These are phyloP conservation scores for Gila robusta DNA, from an alignment of 2,797 vertebrate species.

Conservation along the genomic window DNA sequence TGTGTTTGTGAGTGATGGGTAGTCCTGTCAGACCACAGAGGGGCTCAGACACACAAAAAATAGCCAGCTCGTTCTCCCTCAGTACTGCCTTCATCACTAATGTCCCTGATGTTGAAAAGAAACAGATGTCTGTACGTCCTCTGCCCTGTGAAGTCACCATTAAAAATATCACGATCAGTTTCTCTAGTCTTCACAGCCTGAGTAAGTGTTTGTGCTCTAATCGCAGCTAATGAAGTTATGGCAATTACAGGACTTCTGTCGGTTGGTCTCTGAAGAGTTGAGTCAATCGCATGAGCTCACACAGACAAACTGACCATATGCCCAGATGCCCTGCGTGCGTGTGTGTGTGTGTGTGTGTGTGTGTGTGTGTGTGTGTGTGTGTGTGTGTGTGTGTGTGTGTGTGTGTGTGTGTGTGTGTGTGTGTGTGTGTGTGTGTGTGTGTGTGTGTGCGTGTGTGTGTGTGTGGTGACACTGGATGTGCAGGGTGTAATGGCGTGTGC, in stretches of 20 bases:
- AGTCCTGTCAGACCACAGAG: slow-evolving; percentile 12
- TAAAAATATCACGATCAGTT: slow-evolving; percentile 29
- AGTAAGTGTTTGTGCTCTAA: slow-evolving; percentile 20
- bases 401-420: not conserved
- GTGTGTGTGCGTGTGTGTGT: too few relatives aligned
- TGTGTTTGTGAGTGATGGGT: slow-evolving; percentile 28
- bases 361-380: too few relatives aligned
- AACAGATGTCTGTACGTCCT: slow-evolving; percentile 43
- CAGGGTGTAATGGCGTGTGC: slow-evolving; percentile 94
- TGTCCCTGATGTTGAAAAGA: slow-evolving; percentile 33
- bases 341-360: too few relatives aligned
- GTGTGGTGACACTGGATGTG: slow-evolving; percentile 71
- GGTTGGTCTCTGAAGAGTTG: slow-evolving; percentile 28
- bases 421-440: too few relatives aligned
- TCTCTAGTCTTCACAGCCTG: not conserved
- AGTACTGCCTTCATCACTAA: slow-evolving; percentile 15
- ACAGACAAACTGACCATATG: slow-evolving; percentile 53
- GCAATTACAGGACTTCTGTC: slow-evolving; percentile 55
- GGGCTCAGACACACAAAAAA: slow-evolving; percentile 23
- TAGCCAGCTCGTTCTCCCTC: slow-evolving; percentile 23
- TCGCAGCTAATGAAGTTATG: slow-evolving; percentile 57
- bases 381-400: not conserved
- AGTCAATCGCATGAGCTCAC: slow-evolving; percentile 66
- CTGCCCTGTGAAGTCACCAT: slow-evolving; percentile 10
- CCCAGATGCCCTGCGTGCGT: not conserved